Conservation (phyloP, 1,140 invertebrate species). For the Carposina sasakii region DNA sequence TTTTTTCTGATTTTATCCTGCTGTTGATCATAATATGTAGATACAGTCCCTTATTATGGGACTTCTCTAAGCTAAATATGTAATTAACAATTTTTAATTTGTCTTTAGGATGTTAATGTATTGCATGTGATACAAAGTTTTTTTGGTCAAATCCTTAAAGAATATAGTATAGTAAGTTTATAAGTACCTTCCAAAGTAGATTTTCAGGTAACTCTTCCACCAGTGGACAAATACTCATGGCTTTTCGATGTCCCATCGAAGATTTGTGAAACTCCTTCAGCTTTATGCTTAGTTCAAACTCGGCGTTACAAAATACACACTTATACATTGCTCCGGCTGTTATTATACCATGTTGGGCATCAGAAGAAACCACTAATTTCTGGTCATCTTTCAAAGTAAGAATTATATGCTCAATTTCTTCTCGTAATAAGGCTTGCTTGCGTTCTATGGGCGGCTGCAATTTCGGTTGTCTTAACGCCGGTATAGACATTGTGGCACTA, state of each 20-base stretch:
- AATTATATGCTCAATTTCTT: too few relatives aligned
- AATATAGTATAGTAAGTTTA: not conserved
- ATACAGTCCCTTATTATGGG: not conserved
- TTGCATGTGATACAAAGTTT: too few relatives aligned
- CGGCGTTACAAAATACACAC: slow-evolving; percentile 34
- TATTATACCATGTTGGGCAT: slow-evolving; percentile 37
- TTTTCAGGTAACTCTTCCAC: slow-evolving; percentile 32
- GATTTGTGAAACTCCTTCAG: slow-evolving; percentile 32
- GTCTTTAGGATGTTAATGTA: not conserved
- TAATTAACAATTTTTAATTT: not conserved
- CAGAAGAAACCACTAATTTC: slow-evolving; percentile 36
- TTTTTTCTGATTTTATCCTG: not conserved
- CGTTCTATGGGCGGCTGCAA: too few relatives aligned
- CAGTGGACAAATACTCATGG: slow-evolving; percentile 26
- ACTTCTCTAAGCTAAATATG: not conserved
- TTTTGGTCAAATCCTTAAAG: not conserved
- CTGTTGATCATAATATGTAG: not conserved
- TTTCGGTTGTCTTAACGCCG: too few relatives aligned
- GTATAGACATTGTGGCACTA: too few relatives aligned
- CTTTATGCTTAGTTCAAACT: slow-evolving; percentile 22
- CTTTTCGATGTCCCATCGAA: slow-evolving; percentile 24
- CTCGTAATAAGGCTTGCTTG: too few relatives aligned
- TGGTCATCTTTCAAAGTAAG: slow-evolving; percentile 31
- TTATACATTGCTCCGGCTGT: slow-evolving; percentile 21
- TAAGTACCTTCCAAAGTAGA: slow-evolving; percentile 39